Conservation (phyloP, 1,140 invertebrate genomes). For the Caligus rogercresseyi region DNA sequence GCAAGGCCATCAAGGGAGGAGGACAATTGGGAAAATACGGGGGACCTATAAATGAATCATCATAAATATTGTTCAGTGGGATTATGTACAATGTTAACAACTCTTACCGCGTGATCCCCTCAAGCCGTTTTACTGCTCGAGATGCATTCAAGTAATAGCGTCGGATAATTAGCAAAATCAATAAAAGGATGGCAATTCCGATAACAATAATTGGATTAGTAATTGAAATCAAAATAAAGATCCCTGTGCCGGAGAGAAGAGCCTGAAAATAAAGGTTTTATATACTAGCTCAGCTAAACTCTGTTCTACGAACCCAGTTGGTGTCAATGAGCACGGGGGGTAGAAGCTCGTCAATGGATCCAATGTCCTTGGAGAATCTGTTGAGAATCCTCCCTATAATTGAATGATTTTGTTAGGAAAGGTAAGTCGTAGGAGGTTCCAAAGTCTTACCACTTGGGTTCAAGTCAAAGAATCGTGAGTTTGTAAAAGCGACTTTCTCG, state of each 20-base stretch:
- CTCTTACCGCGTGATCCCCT: constrained; percentile 9
- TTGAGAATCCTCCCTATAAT: constrained; percentile 36
- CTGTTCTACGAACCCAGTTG: background rate
- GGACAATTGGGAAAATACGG: constrained; percentile 68
- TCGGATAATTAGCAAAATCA: constrained; percentile 17
- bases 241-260: background rate
- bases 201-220: constrained; percentile 7
- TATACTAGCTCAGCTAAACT: background rate
- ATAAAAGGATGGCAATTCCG: constrained; percentile 18
- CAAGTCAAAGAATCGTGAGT: constrained; percentile 54
- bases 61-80: constrained; percentile 2
- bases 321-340: constrained; percentile 30
- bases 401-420: background rate
- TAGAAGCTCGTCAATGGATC: constrained; percentile 40
- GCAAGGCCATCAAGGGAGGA: constrained; percentile 68
- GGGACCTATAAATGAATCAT: constrained; percentile 29
- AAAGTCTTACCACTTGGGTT: constrained; percentile 38
- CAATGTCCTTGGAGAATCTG: constrained; percentile 35
- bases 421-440: background rate
- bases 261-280: background rate
- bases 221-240: constrained; percentile 5
- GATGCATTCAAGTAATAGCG: constrained; percentile 20
- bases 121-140: constrained; percentile 21
- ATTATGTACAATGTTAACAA: background rate
- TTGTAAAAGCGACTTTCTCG: constrained; percentile 38